Conservation (phyloP, 1,140 invertebrate genomes). For the Macrobrachium rosenbergii region DNA sequence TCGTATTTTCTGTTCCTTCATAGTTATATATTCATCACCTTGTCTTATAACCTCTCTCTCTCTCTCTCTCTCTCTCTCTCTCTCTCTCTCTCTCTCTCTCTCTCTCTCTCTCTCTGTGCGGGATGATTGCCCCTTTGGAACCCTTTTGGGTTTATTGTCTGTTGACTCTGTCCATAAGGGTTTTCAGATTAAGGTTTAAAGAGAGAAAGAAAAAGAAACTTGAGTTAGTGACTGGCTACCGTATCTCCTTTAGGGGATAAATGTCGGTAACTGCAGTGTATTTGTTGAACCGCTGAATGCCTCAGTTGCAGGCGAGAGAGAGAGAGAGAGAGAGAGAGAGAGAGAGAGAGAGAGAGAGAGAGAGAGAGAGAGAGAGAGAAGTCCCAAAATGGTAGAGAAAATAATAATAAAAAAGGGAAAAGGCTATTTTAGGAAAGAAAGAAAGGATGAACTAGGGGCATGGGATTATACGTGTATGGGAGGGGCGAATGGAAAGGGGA, state of each 20-base stretch:
- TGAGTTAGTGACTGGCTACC: no score
- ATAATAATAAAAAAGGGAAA: not conserved
- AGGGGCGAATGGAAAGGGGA: not conserved
- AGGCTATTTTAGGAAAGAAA: not conserved
- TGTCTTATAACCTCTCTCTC: not conserved
- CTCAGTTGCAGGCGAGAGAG: no score
- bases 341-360: not conserved
- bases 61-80: constrained; percentile 24
- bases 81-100: not conserved
- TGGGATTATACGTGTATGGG: not conserved
- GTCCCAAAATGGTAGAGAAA: not conserved
- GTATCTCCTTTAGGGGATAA: not conserved
- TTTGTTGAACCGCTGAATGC: no score
- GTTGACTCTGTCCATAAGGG: no score
- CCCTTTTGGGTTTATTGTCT: no score
- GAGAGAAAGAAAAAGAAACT: no score
- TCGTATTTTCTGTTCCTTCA: not conserved
- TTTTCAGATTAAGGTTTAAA: no score
- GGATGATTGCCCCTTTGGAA: no score
- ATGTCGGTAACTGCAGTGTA: not conserved
- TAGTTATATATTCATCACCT: not conserved
- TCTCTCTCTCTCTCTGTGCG: no score
- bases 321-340: not conserved
- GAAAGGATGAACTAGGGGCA: not conserved
- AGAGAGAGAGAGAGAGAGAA: not conserved